Evolutionary conservation across 2,888 invertebrate species (phyloP), one percentile per base, ranked within the genome.

Genomic region (Willowsia nigromaculata): DNA sequence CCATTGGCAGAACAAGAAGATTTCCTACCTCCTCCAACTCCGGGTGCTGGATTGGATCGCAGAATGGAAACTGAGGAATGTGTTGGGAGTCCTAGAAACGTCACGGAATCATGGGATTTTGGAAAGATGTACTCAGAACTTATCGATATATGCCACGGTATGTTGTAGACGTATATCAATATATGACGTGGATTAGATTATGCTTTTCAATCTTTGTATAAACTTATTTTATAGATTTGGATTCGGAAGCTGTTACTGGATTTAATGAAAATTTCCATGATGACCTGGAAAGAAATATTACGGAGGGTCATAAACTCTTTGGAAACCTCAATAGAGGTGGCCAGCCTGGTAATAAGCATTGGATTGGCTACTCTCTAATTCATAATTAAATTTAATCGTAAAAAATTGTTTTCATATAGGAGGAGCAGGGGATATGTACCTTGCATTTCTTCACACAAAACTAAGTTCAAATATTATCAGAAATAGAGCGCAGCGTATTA

Each of bases 1-100:
- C n/a, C n/a, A n/a, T n/a, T n/a, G n/a, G n/a, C n/a, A n/a, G 40
- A 68, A 2, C 27, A 68, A 30, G 68, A 82, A 0, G 59, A 82
- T 18, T 74, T 88, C 3, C 18, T n/a, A 18, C 87, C 82, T 15
- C 87, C 87, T 9, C 87, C 87, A 3, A 88, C 87, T 9, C 82
- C 87, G 0, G 30, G 87, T 15, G 71, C 80, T 25, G 11, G 6
- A 13, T 2, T 68, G 7, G 37, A 47, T 47, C 47, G 62, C 33
- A 56, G 30, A 59, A 56, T 22, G 27, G 11, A 56, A n/a, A n/a
- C n/a, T 5, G 11, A 1, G 30, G 85, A 85, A 7, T 4, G 74
- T 6, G 83, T 71, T 6, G n/a, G 9, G 11, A 50, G n/a, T 1
- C 68, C 80, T 11, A 9, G 40, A 59, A 18, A 68, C 13, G 30